These are phyloP conservation scores for Ephydatia muelleri DNA, from an alignment of 37 sponge, comb jelly and placozoan species.

Conservation along the genomic window DNA sequence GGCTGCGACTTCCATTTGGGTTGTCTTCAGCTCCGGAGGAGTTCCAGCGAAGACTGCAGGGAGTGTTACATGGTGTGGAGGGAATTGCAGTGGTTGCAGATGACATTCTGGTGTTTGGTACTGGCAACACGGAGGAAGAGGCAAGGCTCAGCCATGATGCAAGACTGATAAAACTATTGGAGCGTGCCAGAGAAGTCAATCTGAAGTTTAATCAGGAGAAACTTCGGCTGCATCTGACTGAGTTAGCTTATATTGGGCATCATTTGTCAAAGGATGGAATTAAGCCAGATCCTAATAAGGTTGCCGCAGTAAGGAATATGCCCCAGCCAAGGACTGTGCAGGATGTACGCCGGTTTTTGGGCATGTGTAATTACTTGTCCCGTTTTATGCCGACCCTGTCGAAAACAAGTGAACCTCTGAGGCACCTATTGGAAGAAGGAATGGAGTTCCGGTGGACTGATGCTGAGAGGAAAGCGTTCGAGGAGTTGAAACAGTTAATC, in stretches of 20 bases:
- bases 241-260: not conserved
- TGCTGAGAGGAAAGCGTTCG: no score
- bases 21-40: slow-evolving; percentile 57
- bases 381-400: no score
- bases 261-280: not conserved
- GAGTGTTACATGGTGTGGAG: slow-evolving; percentile 38
- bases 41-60: slow-evolving; percentile 48
- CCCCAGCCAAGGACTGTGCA: no score
- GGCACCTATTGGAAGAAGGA: no score
- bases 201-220: slow-evolving; percentile 4
- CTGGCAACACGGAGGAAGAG: slow-evolving; percentile 10
- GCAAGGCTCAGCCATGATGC: no score
- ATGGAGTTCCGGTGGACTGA: no score
- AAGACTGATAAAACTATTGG: not conserved
- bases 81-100: slow-evolving; percentile 47
- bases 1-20: slow-evolving; percentile 67
- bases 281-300: slow-evolving; percentile 13
- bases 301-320: slow-evolving; percentile 1
- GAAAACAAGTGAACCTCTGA: no score
- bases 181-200: not conserved
- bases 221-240: not conserved
- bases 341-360: no score
- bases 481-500: no score
- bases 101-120: slow-evolving; percentile 33
- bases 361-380: no score